These are phyloP conservation scores for Biston stratarius DNA, from an alignment of 2,888 invertebrate species.

Conservation along the genomic window DNA sequence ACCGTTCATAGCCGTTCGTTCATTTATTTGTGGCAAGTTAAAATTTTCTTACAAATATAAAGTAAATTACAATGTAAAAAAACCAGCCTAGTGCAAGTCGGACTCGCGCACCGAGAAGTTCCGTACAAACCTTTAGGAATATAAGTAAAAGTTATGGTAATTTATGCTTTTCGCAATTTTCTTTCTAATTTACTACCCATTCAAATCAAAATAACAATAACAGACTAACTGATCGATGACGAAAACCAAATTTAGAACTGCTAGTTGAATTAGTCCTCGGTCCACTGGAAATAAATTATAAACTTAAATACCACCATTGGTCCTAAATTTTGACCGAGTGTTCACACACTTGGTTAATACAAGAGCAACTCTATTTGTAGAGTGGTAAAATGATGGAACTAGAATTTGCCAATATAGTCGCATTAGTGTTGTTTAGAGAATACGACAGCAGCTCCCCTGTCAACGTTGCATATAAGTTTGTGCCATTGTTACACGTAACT, in stretches of 20 bases:
- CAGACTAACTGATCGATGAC: constrained; percentile 1
- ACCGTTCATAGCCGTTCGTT: no score
- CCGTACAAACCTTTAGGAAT: no score
- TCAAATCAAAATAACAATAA: not conserved
- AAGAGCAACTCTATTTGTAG: not conserved
- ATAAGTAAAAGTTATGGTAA: no score
- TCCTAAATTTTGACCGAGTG: constrained; percentile 15
- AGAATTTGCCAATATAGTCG: not conserved
- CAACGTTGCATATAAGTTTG: not conserved
- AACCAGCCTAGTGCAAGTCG: no score
- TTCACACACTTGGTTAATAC: not conserved
- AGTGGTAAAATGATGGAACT: not conserved
- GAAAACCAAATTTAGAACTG: constrained; percentile 13
- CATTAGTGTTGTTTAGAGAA: not conserved
- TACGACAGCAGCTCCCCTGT: not conserved
- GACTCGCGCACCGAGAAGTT: no score
- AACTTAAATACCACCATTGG: constrained; percentile 37
- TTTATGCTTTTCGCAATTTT: no score
- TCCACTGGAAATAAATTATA: constrained; percentile 44
- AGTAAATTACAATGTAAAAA: no score
- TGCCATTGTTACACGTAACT: not conserved
- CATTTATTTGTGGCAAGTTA: no score
- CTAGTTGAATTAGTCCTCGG: constrained; percentile 20
- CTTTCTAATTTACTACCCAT: no score
- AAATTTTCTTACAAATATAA: no score